These are phyloP conservation scores for Hydrolagus colliei DNA, from an alignment of 2,797 vertebrate genomes.

Conservation along the genomic window DNA sequence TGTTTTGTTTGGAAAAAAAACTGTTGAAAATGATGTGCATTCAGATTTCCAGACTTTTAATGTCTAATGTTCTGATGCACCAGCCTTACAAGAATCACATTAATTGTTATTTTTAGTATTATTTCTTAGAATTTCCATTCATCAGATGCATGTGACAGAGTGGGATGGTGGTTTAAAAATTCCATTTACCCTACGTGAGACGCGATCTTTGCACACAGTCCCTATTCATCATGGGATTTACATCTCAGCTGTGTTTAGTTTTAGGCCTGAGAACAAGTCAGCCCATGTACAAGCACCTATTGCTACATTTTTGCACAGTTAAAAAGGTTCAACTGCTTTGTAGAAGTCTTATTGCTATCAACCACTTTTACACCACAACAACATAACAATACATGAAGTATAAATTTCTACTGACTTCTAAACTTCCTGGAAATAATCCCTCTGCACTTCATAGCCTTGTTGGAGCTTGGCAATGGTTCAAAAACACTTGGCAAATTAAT, in stretches of 20 bases:
- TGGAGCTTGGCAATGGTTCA: constrained; percentile 60
- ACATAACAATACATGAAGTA: constrained; percentile 54
- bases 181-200: constrained; percentile 65
- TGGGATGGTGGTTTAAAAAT: constrained; percentile 58
- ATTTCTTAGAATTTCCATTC: constrained; percentile 56
- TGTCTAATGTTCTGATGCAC: constrained; percentile 16
- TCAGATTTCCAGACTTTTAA: constrained; percentile 16
- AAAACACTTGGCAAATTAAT: constrained; percentile 58
- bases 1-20: background rate
- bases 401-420: constrained; percentile 57
- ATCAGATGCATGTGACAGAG: constrained; percentile 63
- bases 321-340: constrained; percentile 61
- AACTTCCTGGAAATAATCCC: constrained; percentile 57
- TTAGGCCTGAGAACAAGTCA: constrained; percentile 65
- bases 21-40: background rate
- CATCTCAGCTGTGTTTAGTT: constrained; percentile 69
- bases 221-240: constrained; percentile 71
- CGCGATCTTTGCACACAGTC: constrained; percentile 60
- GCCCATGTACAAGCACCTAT: constrained; percentile 65
- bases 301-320: constrained; percentile 59
- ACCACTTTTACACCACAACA: constrained; percentile 60
- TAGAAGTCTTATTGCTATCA: constrained; percentile 58
- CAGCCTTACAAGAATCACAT: constrained; percentile 44
- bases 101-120: constrained; percentile 53
- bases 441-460: constrained; percentile 49